These are phyloP conservation scores for Frieseomelitta varia DNA, from an alignment of 1,140 invertebrate genomes.

Conservation along the genomic window DNA sequence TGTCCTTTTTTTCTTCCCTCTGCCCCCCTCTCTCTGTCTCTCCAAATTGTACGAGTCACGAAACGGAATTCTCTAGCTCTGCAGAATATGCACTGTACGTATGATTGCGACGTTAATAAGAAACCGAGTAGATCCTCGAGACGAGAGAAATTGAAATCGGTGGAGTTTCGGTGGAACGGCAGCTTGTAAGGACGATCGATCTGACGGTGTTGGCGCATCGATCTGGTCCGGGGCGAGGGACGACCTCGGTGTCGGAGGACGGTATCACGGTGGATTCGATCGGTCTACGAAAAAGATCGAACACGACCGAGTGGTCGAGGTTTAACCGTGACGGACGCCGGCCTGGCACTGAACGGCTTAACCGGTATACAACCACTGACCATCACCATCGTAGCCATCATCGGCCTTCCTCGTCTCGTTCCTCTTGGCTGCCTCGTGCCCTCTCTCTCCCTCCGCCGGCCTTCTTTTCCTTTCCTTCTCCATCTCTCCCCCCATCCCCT, in stretches of 20 bases:
- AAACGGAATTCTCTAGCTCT: not conserved
- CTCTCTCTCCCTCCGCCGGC: conserved; percentile 15
- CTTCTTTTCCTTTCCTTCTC: conserved; percentile 20
- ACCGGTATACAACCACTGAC: conserved; percentile 71
- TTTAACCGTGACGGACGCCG: conserved; percentile 73
- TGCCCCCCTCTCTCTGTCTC: not conserved
- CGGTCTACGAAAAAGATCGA: conserved; percentile 20
- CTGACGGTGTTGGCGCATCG: not conserved
- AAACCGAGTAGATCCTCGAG: not conserved
- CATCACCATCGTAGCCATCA: conserved; percentile 66
- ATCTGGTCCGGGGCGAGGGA: not conserved
- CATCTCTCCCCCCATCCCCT: conserved; percentile 5
- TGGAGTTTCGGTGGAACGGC: not conserved
- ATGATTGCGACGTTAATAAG: not conserved
- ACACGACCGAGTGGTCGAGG: conserved; percentile 58
- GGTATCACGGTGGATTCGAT: conserved; percentile 21
- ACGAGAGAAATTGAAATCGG: not conserved
- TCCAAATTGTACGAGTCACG: not conserved
- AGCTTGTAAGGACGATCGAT: not conserved
- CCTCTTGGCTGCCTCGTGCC: conserved; percentile 35
- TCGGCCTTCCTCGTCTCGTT: conserved; percentile 62
- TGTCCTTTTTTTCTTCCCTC: not conserved
- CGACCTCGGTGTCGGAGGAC: not conserved
- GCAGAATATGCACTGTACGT: not conserved
- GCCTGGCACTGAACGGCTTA: conserved; percentile 75